These are phyloP conservation scores for Popillia japonica DNA, from an alignment of 1,140 invertebrate species.

Conservation along the genomic window DNA sequence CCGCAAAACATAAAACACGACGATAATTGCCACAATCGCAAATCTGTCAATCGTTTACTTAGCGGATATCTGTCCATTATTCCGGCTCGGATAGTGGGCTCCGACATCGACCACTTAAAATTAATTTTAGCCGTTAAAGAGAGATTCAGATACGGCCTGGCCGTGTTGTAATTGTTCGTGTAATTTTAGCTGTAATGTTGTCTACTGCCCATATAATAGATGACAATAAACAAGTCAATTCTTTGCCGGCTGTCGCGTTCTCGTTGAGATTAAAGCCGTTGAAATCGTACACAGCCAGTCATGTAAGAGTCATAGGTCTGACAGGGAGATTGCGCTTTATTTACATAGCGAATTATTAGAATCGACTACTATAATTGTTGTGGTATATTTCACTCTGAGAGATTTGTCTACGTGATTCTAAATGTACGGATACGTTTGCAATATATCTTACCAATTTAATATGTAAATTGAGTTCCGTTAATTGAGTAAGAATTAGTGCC, in stretches of 20 bases:
- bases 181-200: slow-evolving; percentile 25
- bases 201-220: neutral
- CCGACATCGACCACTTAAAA: neutral
- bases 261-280: slow-evolving; percentile 16
- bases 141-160: slow-evolving; percentile 3
- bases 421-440: neutral
- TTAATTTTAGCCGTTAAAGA: slow-evolving; percentile 15
- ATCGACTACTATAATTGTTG: neutral
- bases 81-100: neutral
- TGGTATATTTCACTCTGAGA: neutral
- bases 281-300: slow-evolving; percentile 13
- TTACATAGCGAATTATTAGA: slow-evolving; percentile 17
- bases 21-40: slow-evolving; percentile 13
- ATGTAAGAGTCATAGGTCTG: slow-evolving; percentile 10
- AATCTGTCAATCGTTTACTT: slow-evolving; percentile 11
- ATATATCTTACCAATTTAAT: slow-evolving; percentile 7
- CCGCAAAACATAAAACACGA: neutral
- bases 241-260: slow-evolving; percentile 17
- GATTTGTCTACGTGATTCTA: neutral
- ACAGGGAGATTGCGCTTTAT: slow-evolving; percentile 1
- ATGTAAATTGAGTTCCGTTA: neutral
- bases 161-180: slow-evolving; percentile 30
- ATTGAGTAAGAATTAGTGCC: neutral
- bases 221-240: slow-evolving; percentile 32
- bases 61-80: neutral